Evolutionary conservation across 2,888 invertebrate species (phyloP), one percentile per base, ranked within the genome.

Genomic region (Salpingus planirostris): DNA sequence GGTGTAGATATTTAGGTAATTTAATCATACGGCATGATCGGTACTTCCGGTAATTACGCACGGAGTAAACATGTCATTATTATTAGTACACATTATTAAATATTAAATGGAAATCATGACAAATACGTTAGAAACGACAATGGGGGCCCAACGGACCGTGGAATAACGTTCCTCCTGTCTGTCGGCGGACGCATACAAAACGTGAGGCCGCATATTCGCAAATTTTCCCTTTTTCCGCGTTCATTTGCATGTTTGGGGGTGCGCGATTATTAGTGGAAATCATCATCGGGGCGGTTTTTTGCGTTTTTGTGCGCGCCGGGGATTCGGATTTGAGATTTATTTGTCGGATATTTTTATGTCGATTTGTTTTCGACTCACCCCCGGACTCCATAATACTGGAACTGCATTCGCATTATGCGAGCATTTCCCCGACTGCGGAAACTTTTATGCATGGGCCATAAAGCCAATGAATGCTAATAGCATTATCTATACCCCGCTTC

Each of bases 381-480:
- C n/a, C n/a, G n/a, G n/a, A n/a, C n/a, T n/a, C n/a, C n/a, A n/a
- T 31, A 35, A 44, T 36, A 28, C 10, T 23, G 6, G 23, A 31
- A 40, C 29, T 40, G 40, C 33, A 31, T 35, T n/a, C 46, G 49
- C 52, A 55, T 55, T 53, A 55, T n/a, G n/a, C 53, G 53, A 48
- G 45, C 52, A 51, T 60, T 62, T 62, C 58, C 58, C 59, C 52
- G 55, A 44, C 54, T 59, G 52, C 63, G 65, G 65, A 65, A 64
- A 64, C 65, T 64, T 65, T 65, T 65, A 65, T 71, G 68, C 68
- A 71, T 66, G 71, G 69, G 58, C 69, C 70, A 71, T 71, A 71
- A 71, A 71, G 65, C 68, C 67, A 70, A 70, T 69, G 70, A 70
- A 71, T 70, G 69, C 70, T 71, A 71, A 71, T 71, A 70, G 62